Evolutionary conservation across 1,140 invertebrate genomes (phyloP).

Genomic region (Drosophila lacertosa): DNA sequence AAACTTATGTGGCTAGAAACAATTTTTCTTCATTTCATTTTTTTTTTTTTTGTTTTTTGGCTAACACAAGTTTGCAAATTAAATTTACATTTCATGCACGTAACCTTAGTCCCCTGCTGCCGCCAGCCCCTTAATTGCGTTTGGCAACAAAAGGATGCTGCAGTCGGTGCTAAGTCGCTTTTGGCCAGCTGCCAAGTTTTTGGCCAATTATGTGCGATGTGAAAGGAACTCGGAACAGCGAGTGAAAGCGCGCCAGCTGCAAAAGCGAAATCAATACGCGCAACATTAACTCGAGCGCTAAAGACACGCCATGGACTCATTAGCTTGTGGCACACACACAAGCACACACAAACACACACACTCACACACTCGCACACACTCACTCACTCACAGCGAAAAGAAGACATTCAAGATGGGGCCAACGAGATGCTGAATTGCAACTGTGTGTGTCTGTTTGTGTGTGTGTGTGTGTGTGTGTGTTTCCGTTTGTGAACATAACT

Average conservation of each 20-base stretch:
- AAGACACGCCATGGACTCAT: conserved; percentile 80
- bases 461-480: conserved; percentile 36
- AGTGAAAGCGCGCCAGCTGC: conserved; percentile 18
- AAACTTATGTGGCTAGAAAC: conserved; percentile 36
- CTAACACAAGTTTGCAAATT: conserved; percentile 80
- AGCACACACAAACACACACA: conserved; percentile 1
- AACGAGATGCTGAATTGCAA: conserved; percentile 6
- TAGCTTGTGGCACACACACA: conserved; percentile 48
- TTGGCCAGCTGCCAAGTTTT: conserved; percentile 36
- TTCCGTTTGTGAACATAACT: conserved; percentile 43
- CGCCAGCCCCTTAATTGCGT: conserved; percentile 68
- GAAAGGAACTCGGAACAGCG: conserved; percentile 1
- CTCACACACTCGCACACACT: too few species aligned
- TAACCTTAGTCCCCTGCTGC: too few species aligned
- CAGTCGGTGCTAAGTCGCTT: not conserved
- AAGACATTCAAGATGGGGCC: not conserved
- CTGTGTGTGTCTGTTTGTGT: conserved; percentile 1
- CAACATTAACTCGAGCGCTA: conserved; percentile 74
- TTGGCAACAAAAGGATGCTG: conserved; percentile 56
- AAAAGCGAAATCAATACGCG: conserved; percentile 74
- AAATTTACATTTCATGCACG: conserved; percentile 79
- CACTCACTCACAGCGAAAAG: not conserved
- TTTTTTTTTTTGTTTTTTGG: conserved; percentile 47
- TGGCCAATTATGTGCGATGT: conserved; percentile 43
- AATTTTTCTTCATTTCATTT: not conserved